Conservation (phyloP, 2,113 vertebrate species). For the Eolophus roseicapilla region DNA sequence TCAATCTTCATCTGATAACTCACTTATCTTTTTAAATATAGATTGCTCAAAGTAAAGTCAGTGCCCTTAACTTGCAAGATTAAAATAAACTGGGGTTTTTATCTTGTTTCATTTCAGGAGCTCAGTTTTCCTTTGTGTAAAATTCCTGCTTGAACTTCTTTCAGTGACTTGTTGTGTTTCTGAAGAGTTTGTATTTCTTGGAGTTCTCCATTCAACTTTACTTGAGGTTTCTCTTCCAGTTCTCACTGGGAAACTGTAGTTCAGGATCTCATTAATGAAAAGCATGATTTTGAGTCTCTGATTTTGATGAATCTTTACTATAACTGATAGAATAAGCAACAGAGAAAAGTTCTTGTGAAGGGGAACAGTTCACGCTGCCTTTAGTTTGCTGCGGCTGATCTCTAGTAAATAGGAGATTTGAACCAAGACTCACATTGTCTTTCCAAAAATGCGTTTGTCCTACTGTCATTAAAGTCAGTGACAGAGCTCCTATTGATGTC, state of each 20-base stretch:
- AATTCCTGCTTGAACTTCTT: background rate
- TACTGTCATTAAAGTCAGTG: background rate
- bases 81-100: background rate
- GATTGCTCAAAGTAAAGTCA: background rate
- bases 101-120: background rate
- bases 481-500: background rate
- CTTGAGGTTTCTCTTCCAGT: background rate
- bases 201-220: background rate
- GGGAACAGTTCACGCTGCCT: background rate
- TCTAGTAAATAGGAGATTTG: background rate
- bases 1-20: background rate
- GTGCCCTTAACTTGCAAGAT: background rate
- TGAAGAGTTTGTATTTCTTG: background rate
- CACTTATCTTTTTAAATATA: background rate
- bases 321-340: background rate
- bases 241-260: background rate
- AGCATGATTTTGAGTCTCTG: background rate
- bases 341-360: background rate
- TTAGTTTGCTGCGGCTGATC: accelerated
- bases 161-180: background rate
- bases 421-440: background rate
- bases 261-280: background rate
- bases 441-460: background rate
- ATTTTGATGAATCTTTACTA: background rate
- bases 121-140: background rate